Evolutionary conservation across 1,140 invertebrate species (phyloP).

Genomic region (Tribolium castaneum): DNA sequence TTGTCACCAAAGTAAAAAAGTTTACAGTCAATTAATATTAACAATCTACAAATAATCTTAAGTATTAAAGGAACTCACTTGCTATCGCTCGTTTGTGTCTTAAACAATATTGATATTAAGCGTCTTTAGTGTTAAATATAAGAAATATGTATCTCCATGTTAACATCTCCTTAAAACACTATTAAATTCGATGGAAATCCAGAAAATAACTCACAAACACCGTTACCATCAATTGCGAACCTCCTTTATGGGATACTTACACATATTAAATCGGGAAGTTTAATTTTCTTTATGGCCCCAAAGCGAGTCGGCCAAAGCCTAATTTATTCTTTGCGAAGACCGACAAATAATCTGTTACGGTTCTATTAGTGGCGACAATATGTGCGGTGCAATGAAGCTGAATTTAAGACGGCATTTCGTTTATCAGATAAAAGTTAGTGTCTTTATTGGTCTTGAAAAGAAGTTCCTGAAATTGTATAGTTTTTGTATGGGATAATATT

Average conservation of each 20-base stretch:
- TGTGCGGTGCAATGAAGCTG: neutral
- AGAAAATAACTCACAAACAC: neutral
- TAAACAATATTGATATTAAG: no score
- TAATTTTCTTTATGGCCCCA: slow-evolving; percentile 30
- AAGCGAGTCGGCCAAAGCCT: slow-evolving; percentile 6
- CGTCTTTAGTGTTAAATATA: no score
- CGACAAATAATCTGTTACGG: slow-evolving; percentile 33
- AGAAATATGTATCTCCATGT: no score
- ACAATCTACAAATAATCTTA: no score
- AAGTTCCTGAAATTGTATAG: no score
- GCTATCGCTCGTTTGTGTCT: no score
- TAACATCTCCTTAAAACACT: no score
- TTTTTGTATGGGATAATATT: no score
- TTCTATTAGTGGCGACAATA: slow-evolving; percentile 3
- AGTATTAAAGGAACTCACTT: no score
- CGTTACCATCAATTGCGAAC: neutral
- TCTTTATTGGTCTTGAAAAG: no score
- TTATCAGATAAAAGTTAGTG: neutral
- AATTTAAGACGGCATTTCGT: neutral
- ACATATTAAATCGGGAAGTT: slow-evolving; percentile 25
- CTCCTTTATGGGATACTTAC: slow-evolving; percentile 28
- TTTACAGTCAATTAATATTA: no score
- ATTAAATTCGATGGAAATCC: neutral
- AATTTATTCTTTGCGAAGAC: slow-evolving; percentile 17
- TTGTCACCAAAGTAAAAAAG: no score